Percentiles rank a stretch among this genome's conserved stretches.
Conservation (phyloP, 1,140 invertebrate species). For the Ladona fulva region DNA sequence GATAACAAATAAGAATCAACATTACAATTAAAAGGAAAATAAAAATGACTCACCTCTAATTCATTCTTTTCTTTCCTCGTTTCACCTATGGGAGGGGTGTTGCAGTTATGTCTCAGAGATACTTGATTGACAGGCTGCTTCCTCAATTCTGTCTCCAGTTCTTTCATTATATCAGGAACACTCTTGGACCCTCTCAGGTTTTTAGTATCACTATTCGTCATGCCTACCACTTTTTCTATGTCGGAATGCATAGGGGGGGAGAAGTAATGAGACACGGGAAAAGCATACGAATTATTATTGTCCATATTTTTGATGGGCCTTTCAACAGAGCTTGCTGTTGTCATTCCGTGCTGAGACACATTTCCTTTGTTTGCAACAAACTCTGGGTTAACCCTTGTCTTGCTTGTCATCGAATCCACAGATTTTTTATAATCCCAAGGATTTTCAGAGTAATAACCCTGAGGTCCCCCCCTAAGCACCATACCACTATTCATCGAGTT, state of each 20-base stretch:
- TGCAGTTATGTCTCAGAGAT: too few relatives aligned
- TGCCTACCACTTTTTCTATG: neutral
- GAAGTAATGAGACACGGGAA: neutral
- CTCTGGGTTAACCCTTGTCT: neutral
- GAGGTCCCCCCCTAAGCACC: neutral
- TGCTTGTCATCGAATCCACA: neutral
- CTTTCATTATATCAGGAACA: slow-evolving; percentile 61
- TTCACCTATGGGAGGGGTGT: too few relatives aligned
- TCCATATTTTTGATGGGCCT: neutral
- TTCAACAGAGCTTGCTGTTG: neutral
- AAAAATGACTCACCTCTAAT: too few relatives aligned
- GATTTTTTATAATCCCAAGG: neutral
- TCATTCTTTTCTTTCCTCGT: too few relatives aligned
- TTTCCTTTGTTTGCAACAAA: neutral
- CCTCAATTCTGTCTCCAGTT: neutral
- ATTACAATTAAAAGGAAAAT: too few relatives aligned
- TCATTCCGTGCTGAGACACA: neutral
- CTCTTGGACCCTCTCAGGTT: slow-evolving; percentile 40
- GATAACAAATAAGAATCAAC: too few relatives aligned
- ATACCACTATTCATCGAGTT: neutral
- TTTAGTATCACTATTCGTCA: neutral
- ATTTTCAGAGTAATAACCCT: neutral
- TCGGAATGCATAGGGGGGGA: neutral
- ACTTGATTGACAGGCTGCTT: neutral
- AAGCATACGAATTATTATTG: neutral